Base-by-base conservation (phyloP, 35 echinoderm and acorn worm species). In the Eucidaris tribuloides region DNA sequence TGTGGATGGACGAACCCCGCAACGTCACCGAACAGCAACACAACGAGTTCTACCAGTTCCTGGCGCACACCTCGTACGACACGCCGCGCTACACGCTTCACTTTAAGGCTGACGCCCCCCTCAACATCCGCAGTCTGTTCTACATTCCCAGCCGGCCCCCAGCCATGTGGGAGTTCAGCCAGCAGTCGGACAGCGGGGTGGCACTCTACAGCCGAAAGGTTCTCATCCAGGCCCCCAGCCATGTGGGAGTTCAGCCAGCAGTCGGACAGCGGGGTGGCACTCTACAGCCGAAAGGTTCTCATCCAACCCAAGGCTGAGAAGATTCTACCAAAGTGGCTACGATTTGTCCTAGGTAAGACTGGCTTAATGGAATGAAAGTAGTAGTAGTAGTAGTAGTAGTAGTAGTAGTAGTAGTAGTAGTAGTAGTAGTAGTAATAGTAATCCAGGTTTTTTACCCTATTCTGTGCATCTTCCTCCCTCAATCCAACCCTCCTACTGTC, bases 191-290 rank as follows among this genome's bases (percentile, higher is more conserved):
- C 49, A 92, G 90, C 46, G 90, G 94, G 11, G 79, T 97, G 18
- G 84, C 94, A 1, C 90, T 97, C 56, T 97, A 93, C 39, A 93
- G 94, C 29, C 84, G 94, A 3, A 89, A 89, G 46, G 86, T 97
- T 19, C 82, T 97, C 40, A 97, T 97, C 23, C 94, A 97, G 58
- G n/a, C n/a, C n/a, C n/a, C 94, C 94, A 35, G 77, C 90, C 9
- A 84, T 91, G 81, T 97, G 94, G 94, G 94, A 97, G 86, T 60
- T 88, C 29, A 93, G 90, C 36, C 90, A 93, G 70, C 80, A 97
- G 42, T 42, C 88, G 14, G 81, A 84, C 49, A 92, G 90, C 46
- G 90, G 94, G 11, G 79, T 97, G 18, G 84, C 94, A 1, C 90
- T 97, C 56, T 97, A 93, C 39, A 93, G 94, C 29, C 84, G 94